Percentiles rank a stretch among this genome's conserved stretches.
phyloP scores from a whole-genome alignment of 2,888 invertebrate genomes.

The Papilio gigon region DNA sequence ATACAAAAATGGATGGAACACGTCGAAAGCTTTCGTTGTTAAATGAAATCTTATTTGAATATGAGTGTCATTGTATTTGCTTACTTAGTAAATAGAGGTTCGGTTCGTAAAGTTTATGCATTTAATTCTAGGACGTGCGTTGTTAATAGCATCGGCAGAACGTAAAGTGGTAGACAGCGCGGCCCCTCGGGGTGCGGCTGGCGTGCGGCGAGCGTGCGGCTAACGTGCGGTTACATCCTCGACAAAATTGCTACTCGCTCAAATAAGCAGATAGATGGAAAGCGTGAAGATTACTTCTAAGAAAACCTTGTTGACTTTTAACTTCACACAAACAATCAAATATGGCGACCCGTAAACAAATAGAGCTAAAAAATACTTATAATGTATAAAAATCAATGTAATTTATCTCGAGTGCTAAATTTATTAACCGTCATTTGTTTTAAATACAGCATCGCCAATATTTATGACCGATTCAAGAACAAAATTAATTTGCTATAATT shows the following conservation, averaged over 20 bases:
- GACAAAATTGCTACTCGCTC: constrained; percentile 35
- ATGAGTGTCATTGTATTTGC: not conserved
- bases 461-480: no score
- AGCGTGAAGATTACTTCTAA: constrained; percentile 6
- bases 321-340: constrained; percentile 1
- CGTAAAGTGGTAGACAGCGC: constrained; percentile 23
- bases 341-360: not conserved
- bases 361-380: not conserved
- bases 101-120: not conserved
- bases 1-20: no score
- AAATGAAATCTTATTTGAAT: not conserved
- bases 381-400: not conserved
- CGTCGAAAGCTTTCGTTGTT: not conserved
- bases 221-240: constrained; percentile 24
- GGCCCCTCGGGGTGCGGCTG: constrained; percentile 25
- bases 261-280: constrained; percentile 23
- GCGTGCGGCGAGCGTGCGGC: constrained; percentile 21
- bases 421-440: not conserved
- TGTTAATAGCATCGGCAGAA: constrained; percentile 21
- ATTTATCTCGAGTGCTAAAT: not conserved
- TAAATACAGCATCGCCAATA: no score
- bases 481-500: no score
- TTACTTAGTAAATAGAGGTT: not conserved
- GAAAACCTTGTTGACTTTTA: constrained; percentile 32
- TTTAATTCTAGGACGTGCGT: constrained; percentile 18